These are phyloP conservation scores for Hyperoodon ampullatus DNA, from an alignment of 2,113 vertebrate species.

Conservation along the genomic window DNA sequence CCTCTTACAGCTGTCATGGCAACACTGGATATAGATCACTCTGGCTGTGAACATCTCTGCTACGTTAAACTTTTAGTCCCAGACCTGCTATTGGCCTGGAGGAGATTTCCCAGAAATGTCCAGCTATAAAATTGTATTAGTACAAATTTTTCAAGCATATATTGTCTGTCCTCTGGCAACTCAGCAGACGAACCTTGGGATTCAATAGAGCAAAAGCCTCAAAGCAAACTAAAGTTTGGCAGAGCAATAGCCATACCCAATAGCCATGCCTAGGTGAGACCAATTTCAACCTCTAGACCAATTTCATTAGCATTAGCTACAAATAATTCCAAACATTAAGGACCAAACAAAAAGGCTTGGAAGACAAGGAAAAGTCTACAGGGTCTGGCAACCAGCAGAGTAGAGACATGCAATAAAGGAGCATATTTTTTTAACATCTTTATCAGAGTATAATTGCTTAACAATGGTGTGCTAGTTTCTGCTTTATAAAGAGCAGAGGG, in stretches of 20 bases:
- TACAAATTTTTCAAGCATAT: background rate
- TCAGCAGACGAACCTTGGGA: background rate
- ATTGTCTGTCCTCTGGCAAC: background rate
- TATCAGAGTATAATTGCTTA: no score
- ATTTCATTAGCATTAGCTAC: background rate
- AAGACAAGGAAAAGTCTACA: background rate
- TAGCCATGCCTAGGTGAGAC: background rate
- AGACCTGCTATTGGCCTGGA: background rate
- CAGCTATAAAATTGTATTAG: slow-evolving; percentile 10
- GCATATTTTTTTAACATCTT: no score
- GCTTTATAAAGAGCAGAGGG: background rate
- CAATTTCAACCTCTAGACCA: background rate
- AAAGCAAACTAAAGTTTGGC: background rate
- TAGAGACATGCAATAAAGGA: background rate
- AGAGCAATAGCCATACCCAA: background rate
- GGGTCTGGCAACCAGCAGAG: background rate
- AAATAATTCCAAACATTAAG: slow-evolving; percentile 8
- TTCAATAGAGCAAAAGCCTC: slow-evolving; percentile 3
- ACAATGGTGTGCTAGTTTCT: no score
- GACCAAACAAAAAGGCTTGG: background rate
- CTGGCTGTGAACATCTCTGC: background rate
- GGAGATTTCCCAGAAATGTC: slow-evolving; percentile 19
- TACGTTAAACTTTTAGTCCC: background rate
- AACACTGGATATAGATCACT: background rate
- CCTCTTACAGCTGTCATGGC: background rate